phyloP scores from a whole-genome alignment of 2,113 vertebrate species.

The Furnarius figulus region DNA sequence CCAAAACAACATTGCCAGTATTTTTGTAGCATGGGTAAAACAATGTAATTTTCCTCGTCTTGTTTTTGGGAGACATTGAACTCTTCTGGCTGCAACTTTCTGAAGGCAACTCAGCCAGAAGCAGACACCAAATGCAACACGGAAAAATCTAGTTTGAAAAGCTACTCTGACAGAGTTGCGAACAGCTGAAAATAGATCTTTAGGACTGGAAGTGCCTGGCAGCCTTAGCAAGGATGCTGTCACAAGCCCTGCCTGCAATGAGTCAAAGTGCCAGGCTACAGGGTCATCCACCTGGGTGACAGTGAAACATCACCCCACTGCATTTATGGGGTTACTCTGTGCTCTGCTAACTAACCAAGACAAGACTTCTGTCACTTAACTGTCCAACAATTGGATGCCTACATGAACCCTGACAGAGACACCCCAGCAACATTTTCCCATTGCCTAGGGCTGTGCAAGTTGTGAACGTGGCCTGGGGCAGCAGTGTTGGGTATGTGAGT shows the following conservation, averaged over 20 bases:
- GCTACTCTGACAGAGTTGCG: background rate
- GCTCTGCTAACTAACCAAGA: background rate
- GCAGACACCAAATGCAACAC: background rate
- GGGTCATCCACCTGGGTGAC: background rate
- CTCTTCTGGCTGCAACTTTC: background rate
- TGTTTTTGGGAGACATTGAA: background rate
- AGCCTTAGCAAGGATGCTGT: background rate
- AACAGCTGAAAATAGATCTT: background rate
- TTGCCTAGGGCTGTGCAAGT: background rate
- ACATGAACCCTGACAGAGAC: background rate
- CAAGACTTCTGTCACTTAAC: background rate
- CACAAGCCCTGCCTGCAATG: background rate
- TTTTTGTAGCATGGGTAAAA: background rate
- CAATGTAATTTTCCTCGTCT: background rate
- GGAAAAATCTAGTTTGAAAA: constrained; percentile 29
- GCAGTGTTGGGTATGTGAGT: background rate
- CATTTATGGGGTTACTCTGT: background rate
- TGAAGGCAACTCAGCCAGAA: background rate
- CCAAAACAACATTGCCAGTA: background rate
- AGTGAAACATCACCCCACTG: background rate
- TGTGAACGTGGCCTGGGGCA: rapidly evolving
- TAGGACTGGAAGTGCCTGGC: background rate
- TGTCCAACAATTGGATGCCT: background rate
- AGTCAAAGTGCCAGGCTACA: background rate
- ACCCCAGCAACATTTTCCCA: background rate